phyloP scores from a whole-genome alignment of 2,797 vertebrate genomes.

The Hyperoplus lanceolatus region DNA sequence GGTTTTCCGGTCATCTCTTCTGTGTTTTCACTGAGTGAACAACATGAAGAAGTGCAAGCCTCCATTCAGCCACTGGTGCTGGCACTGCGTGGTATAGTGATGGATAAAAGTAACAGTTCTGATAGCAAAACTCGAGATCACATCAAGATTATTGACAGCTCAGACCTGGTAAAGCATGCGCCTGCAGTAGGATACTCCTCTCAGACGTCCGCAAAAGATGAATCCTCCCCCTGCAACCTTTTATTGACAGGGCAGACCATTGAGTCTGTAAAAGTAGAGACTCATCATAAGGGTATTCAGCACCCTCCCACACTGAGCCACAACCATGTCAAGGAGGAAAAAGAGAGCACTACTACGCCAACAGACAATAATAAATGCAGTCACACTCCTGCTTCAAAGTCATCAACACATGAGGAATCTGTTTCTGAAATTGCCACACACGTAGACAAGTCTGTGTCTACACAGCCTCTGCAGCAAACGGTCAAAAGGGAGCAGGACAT shows the following conservation, averaged over 20 bases:
- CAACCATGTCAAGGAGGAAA: constrained; percentile 58
- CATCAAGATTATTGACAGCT: constrained; percentile 23
- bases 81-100: constrained; percentile 78
- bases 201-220: constrained; percentile 27
- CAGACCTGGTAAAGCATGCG: constrained; percentile 16
- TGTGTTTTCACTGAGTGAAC: constrained; percentile 92
- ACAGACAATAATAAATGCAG: background rate
- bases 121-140: constrained; percentile 16
- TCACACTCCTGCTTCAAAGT: background rate
- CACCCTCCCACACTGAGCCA: constrained; percentile 5
- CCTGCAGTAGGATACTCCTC: background rate
- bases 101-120: constrained; percentile 61
- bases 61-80: constrained; percentile 75
- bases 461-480: constrained; percentile 56
- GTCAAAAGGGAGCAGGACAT: constrained; percentile 56
- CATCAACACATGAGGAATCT: background rate
- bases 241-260: background rate
- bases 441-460: background rate
- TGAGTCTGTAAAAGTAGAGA: constrained; percentile 62
- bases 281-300: constrained; percentile 26
- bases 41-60: constrained; percentile 64
- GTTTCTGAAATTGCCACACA: background rate
- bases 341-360: background rate
- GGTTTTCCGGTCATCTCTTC: constrained; percentile 94
- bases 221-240: background rate